Base-by-base conservation (phyloP, 2,113 vertebrate species). In the Chaenocephalus aceratus region DNA sequence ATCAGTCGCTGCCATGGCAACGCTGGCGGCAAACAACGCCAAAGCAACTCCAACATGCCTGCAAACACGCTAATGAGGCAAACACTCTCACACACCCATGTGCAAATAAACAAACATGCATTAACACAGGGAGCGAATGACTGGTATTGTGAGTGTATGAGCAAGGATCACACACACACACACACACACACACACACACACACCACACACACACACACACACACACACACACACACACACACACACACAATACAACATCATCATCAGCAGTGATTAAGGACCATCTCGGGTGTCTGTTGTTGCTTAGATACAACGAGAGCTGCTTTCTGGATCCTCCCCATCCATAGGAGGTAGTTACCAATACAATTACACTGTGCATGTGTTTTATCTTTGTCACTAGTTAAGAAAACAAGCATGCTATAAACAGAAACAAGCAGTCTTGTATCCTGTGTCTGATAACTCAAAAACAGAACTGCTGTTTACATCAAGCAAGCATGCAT, bases 251-350 rank as follows among this genome's bases (percentile, higher is more conserved):
- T 79, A 49, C 76, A 90, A 84, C 74, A 85, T 75, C 85, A 89
- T 79, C 65, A 84, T 75, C 75, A 83, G 56, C 74, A 62, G 80
- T 77, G 77, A 88, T 89, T 82, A 93, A 90, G 88, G 86, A 88
- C 89, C 75, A 78, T 90, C 81, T 87, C 75, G 79, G 74, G 86
- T 88, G 83, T 91, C 83, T 75, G 89, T 90, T 88, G 94, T 95
- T 94, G 93, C 94, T 94, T 94, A 75, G 94, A 92, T 93, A 95
- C 93, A 85, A 92, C 85, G 87, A 82, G 91, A 88, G 77, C 86
- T 79, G 83, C 84, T 83, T 73, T 63, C 69, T 54, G 79, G 65
- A 62, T 87, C 80, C 91, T 80, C 85, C 78, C 81, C 63, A 72
- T 21, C 77, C 85, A 83, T 75, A 75, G 73, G 79, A 72, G 77